Base-by-base conservation (phyloP, 1,140 invertebrate species). In the Aricia agestis region DNA sequence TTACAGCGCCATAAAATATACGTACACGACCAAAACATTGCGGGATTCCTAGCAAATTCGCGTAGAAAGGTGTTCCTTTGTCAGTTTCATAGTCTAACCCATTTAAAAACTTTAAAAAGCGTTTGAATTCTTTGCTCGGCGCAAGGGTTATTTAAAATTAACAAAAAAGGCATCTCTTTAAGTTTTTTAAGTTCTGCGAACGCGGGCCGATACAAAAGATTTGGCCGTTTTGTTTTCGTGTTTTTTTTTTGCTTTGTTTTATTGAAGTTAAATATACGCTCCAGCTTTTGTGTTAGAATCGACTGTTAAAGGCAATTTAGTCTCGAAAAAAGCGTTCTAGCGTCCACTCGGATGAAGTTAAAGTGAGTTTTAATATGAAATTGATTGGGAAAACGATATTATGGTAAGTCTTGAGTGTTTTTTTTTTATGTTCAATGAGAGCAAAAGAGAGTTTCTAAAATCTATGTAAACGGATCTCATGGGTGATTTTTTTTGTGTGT, bases 261-360 rank as follows among this genome's bases (percentile, higher is more conserved):
- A 86, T 86, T 83, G 77, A 79, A 85, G 76, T 82, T 87, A 91
- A 89, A 89, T 89, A 89, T 86, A 89, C 78, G 85, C 85, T 87
- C 83, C 72, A 78, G 81, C 85, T 84, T 89, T 91, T 91, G 84
- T 90, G 84, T 89, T 83, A 83, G 85, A 83, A 80, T 61, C 67
- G 66, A 61, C 72, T 77, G 82, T 81, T 86, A 78, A 80, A 74
- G 74, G 76, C 77, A 82, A 83, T 87, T 91, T 90, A 91, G 89
- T 91, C 82, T 82, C 42, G 83, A 88, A 90, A 91, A 89, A 91
- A 88, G 86, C 85, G 66, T 83, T 83, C 82, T 76, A 86, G 81
- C 80, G 85, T 82, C 79, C 87, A 79, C 88, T 82, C 76, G 86
- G 70, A 66, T 84, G n/a, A 59, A 32, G 52, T 59, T 61, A 10